phyloP scores from a whole-genome alignment of 2,113 vertebrate genomes.

The Trinectes maculatus region DNA sequence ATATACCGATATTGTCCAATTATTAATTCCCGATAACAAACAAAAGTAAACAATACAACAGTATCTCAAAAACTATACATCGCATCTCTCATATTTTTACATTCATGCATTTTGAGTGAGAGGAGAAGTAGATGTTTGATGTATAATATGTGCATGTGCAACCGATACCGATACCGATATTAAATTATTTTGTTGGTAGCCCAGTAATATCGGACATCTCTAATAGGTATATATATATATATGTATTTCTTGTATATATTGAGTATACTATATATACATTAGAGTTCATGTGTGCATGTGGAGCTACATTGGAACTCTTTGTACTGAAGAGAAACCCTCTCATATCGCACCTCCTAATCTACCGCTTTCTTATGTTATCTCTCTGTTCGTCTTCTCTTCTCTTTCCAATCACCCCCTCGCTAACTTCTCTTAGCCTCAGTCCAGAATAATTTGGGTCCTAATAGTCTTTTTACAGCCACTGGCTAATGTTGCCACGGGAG shows the following conservation, averaged over 20 bases:
- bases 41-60: no score
- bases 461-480: conserved; percentile 77
- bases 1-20: no score
- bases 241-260: background rate
- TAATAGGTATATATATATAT: background rate
- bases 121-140: no score
- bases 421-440: conserved; percentile 45
- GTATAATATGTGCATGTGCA: no score
- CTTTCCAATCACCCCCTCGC: conserved; percentile 34
- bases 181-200: no score
- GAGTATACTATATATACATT: background rate
- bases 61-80: no score
- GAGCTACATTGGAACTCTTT: conserved; percentile 20
- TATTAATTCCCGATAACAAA: no score
- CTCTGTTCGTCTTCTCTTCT: conserved; percentile 12
- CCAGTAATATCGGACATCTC: no score
- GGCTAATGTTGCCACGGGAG: conserved; percentile 75
- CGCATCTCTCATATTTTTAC: no score
- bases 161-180: no score
- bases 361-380: conserved; percentile 29
- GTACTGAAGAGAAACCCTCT: conserved; percentile 5
- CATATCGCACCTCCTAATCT: conserved; percentile 29
- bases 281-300: conserved; percentile 11
- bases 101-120: no score
- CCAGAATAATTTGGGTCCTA: conserved; percentile 71